A percentile compares a stretch with the other conserved stretches of the same genome.
phyloP scores from a whole-genome alignment of 1,140 invertebrate genomes.

The Teleopsis dalmanni region DNA sequence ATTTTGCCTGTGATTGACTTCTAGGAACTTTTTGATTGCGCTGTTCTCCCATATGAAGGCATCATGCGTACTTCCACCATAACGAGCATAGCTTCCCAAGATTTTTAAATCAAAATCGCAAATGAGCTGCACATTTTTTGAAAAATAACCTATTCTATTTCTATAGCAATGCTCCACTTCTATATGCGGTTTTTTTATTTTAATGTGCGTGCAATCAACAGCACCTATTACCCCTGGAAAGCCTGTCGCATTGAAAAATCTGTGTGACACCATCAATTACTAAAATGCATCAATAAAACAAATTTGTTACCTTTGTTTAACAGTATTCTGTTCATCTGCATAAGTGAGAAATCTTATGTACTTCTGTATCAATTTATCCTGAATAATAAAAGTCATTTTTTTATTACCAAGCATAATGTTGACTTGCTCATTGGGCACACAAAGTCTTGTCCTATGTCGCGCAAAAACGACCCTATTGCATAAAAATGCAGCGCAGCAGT shows the following conservation, averaged over 20 bases:
- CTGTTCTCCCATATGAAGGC: neutral
- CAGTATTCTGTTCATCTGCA: neutral
- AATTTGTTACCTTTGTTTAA: neutral
- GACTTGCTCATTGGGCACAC: neutral
- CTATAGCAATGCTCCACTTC: conserved; percentile 2
- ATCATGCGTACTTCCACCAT: neutral
- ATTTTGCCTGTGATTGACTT: too few relatives aligned
- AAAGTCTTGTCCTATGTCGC: neutral
- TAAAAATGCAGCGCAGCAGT: neutral
- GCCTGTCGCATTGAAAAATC: neutral
- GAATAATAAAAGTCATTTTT: too few relatives aligned
- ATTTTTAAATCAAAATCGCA: neutral
- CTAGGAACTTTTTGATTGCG: too few relatives aligned
- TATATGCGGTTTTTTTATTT: neutral
- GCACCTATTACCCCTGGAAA: conserved; percentile 4
- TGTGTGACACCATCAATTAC: neutral
- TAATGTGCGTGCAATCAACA: conserved; percentile 2
- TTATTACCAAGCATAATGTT: too few relatives aligned
- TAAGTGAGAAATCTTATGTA: neutral
- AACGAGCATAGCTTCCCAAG: neutral
- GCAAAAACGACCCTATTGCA: neutral
- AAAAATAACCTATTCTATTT: neutral
- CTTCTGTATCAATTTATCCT: too few relatives aligned
- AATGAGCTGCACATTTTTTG: conserved; percentile 2
- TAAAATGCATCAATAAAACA: neutral